A percentile compares a stretch with the other conserved stretches of the same genome.
These are phyloP conservation scores for Diadema setosum DNA, from an alignment of 35 echinoderm and acorn worm genomes.

Conservation along the genomic window DNA sequence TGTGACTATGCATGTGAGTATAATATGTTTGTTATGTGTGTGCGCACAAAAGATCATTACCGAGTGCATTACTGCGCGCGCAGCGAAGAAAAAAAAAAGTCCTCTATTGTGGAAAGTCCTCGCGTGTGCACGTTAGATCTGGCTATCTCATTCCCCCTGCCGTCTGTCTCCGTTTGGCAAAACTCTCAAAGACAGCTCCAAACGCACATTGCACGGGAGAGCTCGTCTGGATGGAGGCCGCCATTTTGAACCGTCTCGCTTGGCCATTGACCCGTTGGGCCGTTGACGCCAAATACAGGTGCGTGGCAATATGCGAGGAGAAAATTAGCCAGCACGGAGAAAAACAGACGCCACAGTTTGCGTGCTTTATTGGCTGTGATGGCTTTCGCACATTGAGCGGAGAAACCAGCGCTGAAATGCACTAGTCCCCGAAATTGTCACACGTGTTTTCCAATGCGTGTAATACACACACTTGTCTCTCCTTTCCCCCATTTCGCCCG, in stretches of 20 bases:
- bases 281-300: conserved; percentile 3
- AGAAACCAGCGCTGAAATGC: not conserved
- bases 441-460: not conserved
- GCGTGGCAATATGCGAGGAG: not conserved
- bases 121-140: not conserved
- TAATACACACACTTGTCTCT: no score
- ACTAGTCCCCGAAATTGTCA: not conserved
- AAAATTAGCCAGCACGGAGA: not conserved
- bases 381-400: not conserved
- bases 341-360: not conserved
- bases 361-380: conserved; percentile 10
- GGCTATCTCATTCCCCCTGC: not conserved
- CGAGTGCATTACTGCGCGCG: no score
- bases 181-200: not conserved
- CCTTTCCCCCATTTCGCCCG: not conserved
- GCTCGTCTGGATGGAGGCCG: not conserved
- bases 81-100: no score
- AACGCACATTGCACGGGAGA: no score
- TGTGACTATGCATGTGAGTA: no score
- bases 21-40: no score
- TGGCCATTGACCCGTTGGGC: conserved; percentile 2
- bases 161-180: not conserved
- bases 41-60: no score
- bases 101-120: no score
- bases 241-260: conserved; percentile 13